Evolutionary conservation across 1,140 invertebrate species (phyloP).

Genomic region (Pentalonia nigronervosa): DNA sequence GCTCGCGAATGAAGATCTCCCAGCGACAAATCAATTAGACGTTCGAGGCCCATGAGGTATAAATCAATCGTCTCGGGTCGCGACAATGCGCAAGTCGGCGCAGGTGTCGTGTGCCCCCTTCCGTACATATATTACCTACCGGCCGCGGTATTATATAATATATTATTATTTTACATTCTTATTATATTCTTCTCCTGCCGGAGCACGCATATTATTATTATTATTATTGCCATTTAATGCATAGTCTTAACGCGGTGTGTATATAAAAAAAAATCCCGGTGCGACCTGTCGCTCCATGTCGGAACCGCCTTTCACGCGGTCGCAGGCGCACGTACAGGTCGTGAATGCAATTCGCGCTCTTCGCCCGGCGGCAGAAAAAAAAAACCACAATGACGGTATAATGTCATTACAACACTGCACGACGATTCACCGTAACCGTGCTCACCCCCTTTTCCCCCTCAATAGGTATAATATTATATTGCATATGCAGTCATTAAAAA

Average conservation of each 20-base stretch:
- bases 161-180: too few species aligned
- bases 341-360: not conserved
- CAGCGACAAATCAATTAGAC: constrained; percentile 47
- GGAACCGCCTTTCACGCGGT: not conserved
- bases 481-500: too few species aligned
- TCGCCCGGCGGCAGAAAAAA: not conserved
- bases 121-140: not conserved
- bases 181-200: not conserved
- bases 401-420: not conserved
- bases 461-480: too few species aligned
- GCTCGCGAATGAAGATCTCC: constrained; percentile 12
- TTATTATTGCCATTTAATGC: not conserved
- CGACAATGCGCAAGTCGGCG: constrained; percentile 4
- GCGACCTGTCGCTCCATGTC: not conserved
- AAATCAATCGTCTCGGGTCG: constrained; percentile 1
- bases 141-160: not conserved
- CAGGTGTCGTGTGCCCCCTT: not conserved
- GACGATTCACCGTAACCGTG: not conserved
- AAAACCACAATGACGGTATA: not conserved
- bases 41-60: not conserved
- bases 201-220: not conserved
- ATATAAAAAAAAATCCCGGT: not conserved
- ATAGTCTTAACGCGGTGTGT: not conserved
- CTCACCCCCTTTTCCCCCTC: too few species aligned
- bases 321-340: not conserved